Percentiles rank a stretch among this genome's conserved stretches.
These are phyloP conservation scores for Sebastes melanostomus DNA, from an alignment of 2,797 vertebrate genomes.

Conservation along the genomic window DNA sequence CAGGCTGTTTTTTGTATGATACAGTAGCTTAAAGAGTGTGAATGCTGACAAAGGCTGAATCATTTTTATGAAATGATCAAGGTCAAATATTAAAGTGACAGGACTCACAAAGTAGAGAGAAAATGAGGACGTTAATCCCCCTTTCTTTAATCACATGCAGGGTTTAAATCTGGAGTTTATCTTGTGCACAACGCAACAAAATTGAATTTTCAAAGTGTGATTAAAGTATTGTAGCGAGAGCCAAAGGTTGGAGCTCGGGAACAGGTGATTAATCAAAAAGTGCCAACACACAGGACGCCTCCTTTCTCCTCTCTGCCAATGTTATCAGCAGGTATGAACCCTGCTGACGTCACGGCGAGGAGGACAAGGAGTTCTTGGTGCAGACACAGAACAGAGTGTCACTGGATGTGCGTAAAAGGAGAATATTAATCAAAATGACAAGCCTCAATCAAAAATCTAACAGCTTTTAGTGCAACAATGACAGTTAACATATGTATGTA, in stretches of 20 bases:
- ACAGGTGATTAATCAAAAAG: conserved; percentile 59
- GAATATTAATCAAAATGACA: neutral
- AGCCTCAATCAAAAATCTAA: neutral
- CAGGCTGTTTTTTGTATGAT: neutral
- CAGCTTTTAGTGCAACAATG: neutral
- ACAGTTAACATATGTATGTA: neutral
- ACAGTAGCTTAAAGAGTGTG: neutral
- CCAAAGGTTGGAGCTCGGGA: conserved; percentile 55
- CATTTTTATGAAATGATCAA: conserved; percentile 1
- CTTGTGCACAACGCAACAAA: conserved; percentile 11
- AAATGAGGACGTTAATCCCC: conserved; percentile 31
- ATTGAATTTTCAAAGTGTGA: conserved; percentile 54
- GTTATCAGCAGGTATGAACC: conserved; percentile 41
- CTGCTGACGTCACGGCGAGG: neutral
- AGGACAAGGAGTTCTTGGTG: neutral
- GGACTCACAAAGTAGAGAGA: neutral
- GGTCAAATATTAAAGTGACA: conserved; percentile 33
- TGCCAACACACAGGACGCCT: neutral
- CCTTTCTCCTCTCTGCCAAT: conserved; percentile 19
- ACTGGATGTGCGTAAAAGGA: neutral
- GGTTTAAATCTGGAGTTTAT: conserved; percentile 51
- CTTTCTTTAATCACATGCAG: conserved; percentile 37
- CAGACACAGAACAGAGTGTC: neutral
- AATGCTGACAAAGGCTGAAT: neutral
- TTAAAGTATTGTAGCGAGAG: conserved; percentile 35